Evolutionary conservation across 2,888 invertebrate species (phyloP), one percentile per base, ranked within the genome.

Genomic region (Stenoptilia bipunctidactyla): DNA sequence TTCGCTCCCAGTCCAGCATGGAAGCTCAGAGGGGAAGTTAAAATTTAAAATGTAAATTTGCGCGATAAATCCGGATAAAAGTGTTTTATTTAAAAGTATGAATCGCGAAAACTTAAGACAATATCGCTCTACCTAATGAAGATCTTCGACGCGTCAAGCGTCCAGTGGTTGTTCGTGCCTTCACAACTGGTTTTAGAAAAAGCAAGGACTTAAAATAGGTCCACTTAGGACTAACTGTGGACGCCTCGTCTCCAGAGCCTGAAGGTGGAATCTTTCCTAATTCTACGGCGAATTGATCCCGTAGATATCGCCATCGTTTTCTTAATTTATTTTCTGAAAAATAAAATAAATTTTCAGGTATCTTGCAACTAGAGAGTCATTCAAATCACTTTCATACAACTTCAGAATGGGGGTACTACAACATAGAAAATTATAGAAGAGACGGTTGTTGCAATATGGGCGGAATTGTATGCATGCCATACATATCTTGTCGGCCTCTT

Each of bases 191-290:
- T n/a, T n/a, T 39, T 30, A 8, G 10, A 30, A 30, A 30, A 38
- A 38, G 38, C 10, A 30, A 38, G 15, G 38, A 27, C 15, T 38
- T 33, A 33, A 38, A 38, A 33, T 30, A 38, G 6, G 33, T 15
- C 38, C 38, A 38, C 6, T 38, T 38, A 15, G 38, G 38, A 30
- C 12, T 30, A 15, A 38, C 15, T 38, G 38, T 30, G 15, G 15
- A 30, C 12, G 38, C 38, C 38, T 38, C 38, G 14, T 38, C 38
- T 38, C 33, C 38, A 38, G 38, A 38, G 38, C 38, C 30, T 30
- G 38, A 38, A 27, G 33, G 38, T 38, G 38, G 38, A 30, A 38
- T 38, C 38, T 38, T 38, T 38, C 30, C 38, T 30, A 38, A 38
- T n/a, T 30, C 30, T 30, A 30, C 30, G n/a, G 37, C 12, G 13